A percentile compares a stretch with the other conserved stretches of the same genome.
Evolutionary conservation across 2,888 invertebrate species (phyloP).

Genomic region (Calameuta pallipes): DNA sequence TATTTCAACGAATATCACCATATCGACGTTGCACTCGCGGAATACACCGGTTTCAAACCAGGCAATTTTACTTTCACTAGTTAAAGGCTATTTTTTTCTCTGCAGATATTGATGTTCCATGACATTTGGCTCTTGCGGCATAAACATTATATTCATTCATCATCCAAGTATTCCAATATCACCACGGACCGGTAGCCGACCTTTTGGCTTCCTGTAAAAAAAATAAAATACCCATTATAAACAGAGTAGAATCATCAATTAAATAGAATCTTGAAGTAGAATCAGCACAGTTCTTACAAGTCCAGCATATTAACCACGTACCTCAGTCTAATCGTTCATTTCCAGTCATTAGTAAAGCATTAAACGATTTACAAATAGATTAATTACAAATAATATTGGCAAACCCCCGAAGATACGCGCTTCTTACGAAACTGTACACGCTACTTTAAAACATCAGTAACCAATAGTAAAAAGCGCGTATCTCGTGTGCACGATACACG

Average conservation of each 20-base stretch:
- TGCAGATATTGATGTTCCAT: not conserved
- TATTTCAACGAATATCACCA: no score
- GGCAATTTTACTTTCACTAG: not conserved
- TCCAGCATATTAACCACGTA: slow-evolving; percentile 16
- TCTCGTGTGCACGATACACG: not conserved
- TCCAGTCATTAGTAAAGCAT: slow-evolving; percentile 44
- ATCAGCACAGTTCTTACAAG: not conserved
- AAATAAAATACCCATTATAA: slow-evolving; percentile 9
- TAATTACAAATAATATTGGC: slow-evolving; percentile 33
- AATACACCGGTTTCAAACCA: not conserved
- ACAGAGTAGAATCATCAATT: not conserved
- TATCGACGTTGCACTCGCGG: not conserved
- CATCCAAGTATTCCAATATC: slow-evolving; percentile 29
- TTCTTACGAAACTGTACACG: slow-evolving; percentile 12
- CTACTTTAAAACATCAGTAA: not conserved
- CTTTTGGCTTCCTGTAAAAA: slow-evolving; percentile 35
- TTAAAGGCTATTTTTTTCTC: not conserved
- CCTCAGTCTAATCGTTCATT: slow-evolving; percentile 42
- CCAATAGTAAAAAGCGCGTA: not conserved
- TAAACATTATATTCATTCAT: not conserved
- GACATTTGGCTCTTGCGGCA: not conserved
- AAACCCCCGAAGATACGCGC: slow-evolving; percentile 19
- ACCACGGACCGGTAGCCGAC: slow-evolving; percentile 38
- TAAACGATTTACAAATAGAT: slow-evolving; percentile 43
- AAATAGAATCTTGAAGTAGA: not conserved